Conservation (phyloP, 2,113 vertebrate genomes). For the Pteronura brasiliensis region DNA sequence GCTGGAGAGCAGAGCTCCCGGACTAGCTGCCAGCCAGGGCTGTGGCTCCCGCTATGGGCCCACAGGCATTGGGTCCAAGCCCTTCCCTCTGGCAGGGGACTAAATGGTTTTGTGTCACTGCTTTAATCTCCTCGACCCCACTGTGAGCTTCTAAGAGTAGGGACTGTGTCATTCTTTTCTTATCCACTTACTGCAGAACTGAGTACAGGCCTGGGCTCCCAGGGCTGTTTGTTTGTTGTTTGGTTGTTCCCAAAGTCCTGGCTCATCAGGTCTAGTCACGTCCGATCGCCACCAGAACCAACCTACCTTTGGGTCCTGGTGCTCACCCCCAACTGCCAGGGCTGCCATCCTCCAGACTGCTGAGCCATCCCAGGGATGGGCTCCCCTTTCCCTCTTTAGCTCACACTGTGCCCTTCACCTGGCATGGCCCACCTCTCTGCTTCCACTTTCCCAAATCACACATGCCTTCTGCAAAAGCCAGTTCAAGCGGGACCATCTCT, state of each 20-base stretch:
- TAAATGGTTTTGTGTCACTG: neutral
- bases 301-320: neutral
- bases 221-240: neutral
- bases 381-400: neutral
- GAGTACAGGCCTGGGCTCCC: neutral
- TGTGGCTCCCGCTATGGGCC: neutral
- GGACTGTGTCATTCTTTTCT: neutral
- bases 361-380: fast-evolving
- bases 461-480: neutral
- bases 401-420: neutral
- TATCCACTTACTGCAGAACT: neutral
- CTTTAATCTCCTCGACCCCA: neutral
- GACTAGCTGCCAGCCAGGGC: neutral
- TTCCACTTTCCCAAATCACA: neutral
- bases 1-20: neutral
- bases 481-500: fast-evolving
- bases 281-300: neutral
- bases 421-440: fast-evolving
- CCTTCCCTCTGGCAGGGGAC: neutral
- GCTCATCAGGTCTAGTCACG: neutral
- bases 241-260: neutral
- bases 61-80: neutral
- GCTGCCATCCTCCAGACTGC: neutral
- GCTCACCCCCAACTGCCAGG: neutral
- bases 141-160: neutral